phyloP scores from a whole-genome alignment of 2,113 vertebrate species.

The Poeciliopsis retropinna region DNA sequence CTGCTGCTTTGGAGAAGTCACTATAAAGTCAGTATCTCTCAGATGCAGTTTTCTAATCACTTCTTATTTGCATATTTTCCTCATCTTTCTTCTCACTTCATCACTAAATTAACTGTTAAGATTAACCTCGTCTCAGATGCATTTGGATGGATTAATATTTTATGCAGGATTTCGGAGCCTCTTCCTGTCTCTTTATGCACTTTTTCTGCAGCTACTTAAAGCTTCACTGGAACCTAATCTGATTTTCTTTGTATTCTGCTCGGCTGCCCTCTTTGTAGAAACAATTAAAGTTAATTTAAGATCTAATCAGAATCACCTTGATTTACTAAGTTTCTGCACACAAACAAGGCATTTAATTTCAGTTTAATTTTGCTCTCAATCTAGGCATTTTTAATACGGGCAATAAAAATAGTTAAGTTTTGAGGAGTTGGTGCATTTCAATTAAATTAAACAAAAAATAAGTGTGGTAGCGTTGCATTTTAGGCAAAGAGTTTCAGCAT shows the following conservation, averaged over 20 bases:
- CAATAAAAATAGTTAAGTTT: no score
- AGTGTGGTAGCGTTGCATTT: not conserved
- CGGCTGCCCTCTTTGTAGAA: not conserved
- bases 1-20: no score
- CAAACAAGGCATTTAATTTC: not conserved
- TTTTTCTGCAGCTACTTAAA: conserved; percentile 57
- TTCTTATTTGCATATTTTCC: conserved; percentile 40
- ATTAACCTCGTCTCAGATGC: conserved; percentile 14
- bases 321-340: not conserved
- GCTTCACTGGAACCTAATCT: conserved; percentile 49
- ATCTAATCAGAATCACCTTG: not conserved
- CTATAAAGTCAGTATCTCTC: no score
- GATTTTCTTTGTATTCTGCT: not conserved
- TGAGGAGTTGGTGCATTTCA: no score
- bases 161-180: conserved; percentile 28
- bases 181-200: conserved; percentile 1
- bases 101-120: conserved; percentile 39
- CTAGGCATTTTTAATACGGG: no score
- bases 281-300: not conserved
- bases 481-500: not conserved
- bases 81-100: conserved; percentile 26
- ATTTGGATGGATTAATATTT: conserved; percentile 3
- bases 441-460: no score
- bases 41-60: not conserved
- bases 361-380: not conserved